Evolutionary conservation across 2,888 invertebrate species (phyloP).

Genomic region (Tubiluchus corallicola): DNA sequence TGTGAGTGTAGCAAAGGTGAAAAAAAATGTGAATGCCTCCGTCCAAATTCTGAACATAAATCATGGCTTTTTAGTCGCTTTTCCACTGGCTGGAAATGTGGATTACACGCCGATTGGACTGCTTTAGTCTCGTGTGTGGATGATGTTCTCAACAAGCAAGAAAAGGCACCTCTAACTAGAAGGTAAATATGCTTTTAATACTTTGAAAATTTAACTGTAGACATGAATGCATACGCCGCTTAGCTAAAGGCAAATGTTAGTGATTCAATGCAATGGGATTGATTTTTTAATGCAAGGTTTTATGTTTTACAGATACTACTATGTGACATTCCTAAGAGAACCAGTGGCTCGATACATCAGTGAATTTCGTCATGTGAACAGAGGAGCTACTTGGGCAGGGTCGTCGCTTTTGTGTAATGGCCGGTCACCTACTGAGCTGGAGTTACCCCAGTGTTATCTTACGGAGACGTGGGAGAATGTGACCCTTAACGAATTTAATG

Average conservation of each 20-base stretch:
- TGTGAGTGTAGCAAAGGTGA: slow-evolving; percentile 10
- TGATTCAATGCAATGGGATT: neutral
- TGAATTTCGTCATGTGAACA: slow-evolving; percentile 86
- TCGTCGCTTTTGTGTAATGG: slow-evolving; percentile 30
- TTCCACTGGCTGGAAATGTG: slow-evolving; percentile 95
- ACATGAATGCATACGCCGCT: too few species aligned
- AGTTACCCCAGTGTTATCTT: slow-evolving; percentile 47
- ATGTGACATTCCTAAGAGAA: slow-evolving; percentile 82
- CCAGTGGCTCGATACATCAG: slow-evolving; percentile 83
- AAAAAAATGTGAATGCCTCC: slow-evolving; percentile 22
- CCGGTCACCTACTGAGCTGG: slow-evolving; percentile 45
- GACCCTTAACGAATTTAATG: slow-evolving; percentile 68
- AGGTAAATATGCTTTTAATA: slow-evolving; percentile 24
- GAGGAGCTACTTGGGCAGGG: slow-evolving; percentile 36
- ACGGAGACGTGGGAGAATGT: slow-evolving; percentile 43
- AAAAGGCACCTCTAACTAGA: slow-evolving; percentile 56
- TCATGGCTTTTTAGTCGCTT: slow-evolving; percentile 95
- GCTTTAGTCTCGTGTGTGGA: slow-evolving; percentile 84
- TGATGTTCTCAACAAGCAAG: slow-evolving; percentile 70
- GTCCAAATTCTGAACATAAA: slow-evolving; percentile 40
- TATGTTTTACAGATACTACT: slow-evolving; percentile 55
- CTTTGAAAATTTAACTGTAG: too few species aligned
- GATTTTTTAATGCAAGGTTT: neutral
- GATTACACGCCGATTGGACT: slow-evolving; percentile 94
- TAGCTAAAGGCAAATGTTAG: neutral